Conservation (phyloP, 2,113 vertebrate species). For the Mesoclemmys tuberculata region DNA sequence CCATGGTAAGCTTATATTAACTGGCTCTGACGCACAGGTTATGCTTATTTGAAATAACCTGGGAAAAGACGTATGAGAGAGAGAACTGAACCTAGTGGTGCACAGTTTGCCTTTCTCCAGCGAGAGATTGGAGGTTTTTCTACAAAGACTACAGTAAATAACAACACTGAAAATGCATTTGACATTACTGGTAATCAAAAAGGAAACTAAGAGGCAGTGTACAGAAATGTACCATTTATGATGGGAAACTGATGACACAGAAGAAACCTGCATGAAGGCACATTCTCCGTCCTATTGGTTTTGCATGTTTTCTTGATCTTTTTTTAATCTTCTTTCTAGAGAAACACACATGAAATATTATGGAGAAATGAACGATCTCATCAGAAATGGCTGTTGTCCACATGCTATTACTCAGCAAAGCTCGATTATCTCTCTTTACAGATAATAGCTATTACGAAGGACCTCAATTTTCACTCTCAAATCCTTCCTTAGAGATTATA, state of each 20-base stretch:
- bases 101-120: constrained; percentile 31
- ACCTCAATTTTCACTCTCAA: background rate
- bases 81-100: constrained; percentile 21
- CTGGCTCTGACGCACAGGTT: background rate
- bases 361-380: background rate
- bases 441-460: background rate
- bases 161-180: constrained; percentile 11
- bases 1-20: background rate
- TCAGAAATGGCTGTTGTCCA: background rate
- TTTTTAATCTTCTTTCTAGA: constrained; percentile 45
- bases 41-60: background rate
- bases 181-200: constrained; percentile 65
- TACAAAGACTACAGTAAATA: constrained; percentile 31
- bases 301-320: background rate
- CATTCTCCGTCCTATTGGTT: background rate
- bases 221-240: background rate
- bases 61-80: background rate
- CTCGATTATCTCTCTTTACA: background rate
- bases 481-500: background rate
- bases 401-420: background rate
- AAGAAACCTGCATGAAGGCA: background rate
- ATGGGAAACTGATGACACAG: constrained; percentile 66
- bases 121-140: constrained; percentile 46
- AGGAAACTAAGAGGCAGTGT: constrained; percentile 46
- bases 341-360: background rate